These are phyloP conservation scores for Neodiprion lecontei DNA, from an alignment of 1,140 invertebrate species.

Conservation along the genomic window DNA sequence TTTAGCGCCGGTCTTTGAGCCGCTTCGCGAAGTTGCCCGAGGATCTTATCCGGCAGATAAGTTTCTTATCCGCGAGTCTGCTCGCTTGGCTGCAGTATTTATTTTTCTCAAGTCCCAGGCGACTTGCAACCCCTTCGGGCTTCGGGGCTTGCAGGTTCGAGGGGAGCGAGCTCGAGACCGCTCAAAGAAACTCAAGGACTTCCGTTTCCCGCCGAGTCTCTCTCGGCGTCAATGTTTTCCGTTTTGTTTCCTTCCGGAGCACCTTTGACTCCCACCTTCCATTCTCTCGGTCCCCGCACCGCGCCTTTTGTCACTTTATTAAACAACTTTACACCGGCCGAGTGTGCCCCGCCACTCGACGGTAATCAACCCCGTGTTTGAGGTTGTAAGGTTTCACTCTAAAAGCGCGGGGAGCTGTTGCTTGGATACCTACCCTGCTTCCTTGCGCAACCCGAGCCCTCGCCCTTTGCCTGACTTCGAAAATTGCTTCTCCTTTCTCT, in stretches of 20 bases:
- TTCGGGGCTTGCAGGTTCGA: too few species aligned
- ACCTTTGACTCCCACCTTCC: conserved; percentile 5
- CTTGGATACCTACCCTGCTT: not conserved
- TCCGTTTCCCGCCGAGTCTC: not conserved
- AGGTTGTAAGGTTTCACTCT: conserved; percentile 17
- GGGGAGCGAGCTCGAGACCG: too few species aligned
- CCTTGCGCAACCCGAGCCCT: not conserved
- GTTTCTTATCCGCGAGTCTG: too few species aligned
- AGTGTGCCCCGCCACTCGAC: conserved; percentile 1
- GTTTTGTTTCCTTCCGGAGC: not conserved
- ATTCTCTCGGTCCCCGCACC: not conserved
- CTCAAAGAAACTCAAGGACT: not conserved
- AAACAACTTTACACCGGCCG: not conserved
- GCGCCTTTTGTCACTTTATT: conserved; percentile 3
- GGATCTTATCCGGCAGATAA: too few species aligned
- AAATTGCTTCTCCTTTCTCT: conserved; percentile 35
- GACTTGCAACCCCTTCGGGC: too few species aligned
- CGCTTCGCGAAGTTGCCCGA: too few species aligned
- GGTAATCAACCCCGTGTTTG: conserved; percentile 9
- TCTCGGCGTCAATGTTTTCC: not conserved
- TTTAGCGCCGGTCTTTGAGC: too few species aligned
- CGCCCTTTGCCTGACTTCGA: conserved; percentile 20
- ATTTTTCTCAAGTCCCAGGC: too few species aligned
- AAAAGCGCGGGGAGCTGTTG: conserved; percentile 15
- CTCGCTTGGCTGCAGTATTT: too few species aligned